Conservation (phyloP, 2,113 vertebrate genomes). For the Redunca redunca region DNA sequence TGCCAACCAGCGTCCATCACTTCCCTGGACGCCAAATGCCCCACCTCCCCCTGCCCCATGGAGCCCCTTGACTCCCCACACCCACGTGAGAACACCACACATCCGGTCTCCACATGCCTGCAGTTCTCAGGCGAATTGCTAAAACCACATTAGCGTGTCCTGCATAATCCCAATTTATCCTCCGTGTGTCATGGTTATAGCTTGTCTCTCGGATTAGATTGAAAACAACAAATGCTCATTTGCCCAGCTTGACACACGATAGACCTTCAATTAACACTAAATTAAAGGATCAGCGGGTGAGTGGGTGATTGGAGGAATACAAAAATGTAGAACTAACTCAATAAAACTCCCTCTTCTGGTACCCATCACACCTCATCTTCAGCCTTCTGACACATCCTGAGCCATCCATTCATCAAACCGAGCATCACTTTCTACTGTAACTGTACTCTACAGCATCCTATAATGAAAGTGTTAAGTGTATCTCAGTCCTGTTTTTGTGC, state of each 20-base stretch:
- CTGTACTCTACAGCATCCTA: accelerated
- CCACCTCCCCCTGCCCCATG: background rate
- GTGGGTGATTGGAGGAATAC: background rate
- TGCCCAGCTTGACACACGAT: background rate
- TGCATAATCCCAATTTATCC: background rate
- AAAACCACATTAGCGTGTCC: background rate
- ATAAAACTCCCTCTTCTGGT: background rate
- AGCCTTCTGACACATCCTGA: background rate
- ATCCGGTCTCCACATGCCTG: background rate
- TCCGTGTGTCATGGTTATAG: too few species aligned
- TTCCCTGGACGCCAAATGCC: background rate
- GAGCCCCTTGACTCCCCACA: background rate
- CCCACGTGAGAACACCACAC: background rate
- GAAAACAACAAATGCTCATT: background rate
- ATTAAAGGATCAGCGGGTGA: background rate
- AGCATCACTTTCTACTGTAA: background rate
- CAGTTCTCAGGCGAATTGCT: background rate
- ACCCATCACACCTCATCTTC: background rate
- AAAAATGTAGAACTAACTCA: background rate
- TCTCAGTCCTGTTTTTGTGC: background rate
- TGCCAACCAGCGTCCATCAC: background rate
- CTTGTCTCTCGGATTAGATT: background rate
- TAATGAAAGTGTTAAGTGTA: background rate
- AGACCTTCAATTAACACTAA: background rate
- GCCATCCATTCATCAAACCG: background rate